Base-by-base conservation (phyloP, 2,113 vertebrate genomes). In the Gasterosteus aculeatus region DNA sequence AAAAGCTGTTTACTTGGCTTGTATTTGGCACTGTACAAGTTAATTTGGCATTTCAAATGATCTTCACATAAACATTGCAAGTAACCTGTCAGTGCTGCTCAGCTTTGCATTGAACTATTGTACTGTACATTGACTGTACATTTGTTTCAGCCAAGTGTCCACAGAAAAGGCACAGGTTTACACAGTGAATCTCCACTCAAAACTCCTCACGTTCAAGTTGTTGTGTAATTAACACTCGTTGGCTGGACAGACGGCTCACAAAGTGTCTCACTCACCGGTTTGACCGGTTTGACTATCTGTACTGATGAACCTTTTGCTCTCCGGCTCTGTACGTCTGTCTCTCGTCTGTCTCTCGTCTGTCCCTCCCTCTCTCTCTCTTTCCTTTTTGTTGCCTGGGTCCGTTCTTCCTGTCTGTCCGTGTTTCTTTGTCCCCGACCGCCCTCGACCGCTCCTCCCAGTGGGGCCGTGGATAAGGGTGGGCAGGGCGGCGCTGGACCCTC, bases 381-480 rank as follows among this genome's bases (percentile, higher is more conserved):
- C 59, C 81, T 67, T 77, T 84, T 80, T 81, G 63, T 82, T 68
- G 76, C 66, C 67, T 70, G 81, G 81, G 81, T 83, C 72, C 60
- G 69, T 79, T 78, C 74, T 72, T 70, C 64, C 69, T 84, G 88
- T 91, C 87, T 92, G 85, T 93, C 70, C 82, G 73, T 88, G 88
- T 90, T 79, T 89, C 77, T 88, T 72, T 91, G 78, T 91, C 44
- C 82, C 51, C 12, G 47, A 56, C 74, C 81, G 57, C 59, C 35
- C 35, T 33, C 69, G 77, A 63, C 70, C 63, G 56, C 78, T 77
- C 78, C 80, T 80, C 93, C 89, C 94, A 99, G 98, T 94, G 98
- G 97, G 94, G 95, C 97, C 72, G 94, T 96, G 93, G 94, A 95
- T 94, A 96, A 94, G 93, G 94, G 97, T 92, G 96, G 95, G 80